phyloP scores from a whole-genome alignment of 2,797 vertebrate species.

The Microctenopoma stevenorrisi region DNA sequence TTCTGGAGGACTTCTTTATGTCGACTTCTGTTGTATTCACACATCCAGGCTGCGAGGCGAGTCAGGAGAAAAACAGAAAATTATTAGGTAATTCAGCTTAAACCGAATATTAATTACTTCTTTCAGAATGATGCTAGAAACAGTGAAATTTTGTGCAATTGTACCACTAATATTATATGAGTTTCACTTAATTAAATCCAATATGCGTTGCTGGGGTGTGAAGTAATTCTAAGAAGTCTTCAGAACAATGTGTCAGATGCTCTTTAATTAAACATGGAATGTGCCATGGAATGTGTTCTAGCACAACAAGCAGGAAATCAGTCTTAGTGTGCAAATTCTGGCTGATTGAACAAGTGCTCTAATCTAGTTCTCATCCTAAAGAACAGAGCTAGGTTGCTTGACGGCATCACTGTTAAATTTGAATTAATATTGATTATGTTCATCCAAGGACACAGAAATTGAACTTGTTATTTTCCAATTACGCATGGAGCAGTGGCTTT shows the following conservation, averaged over 20 bases:
- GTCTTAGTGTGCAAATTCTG: slow-evolving; percentile 56
- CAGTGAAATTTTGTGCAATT: slow-evolving; percentile 9
- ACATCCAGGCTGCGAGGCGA: slow-evolving; percentile 90
- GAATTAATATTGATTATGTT: slow-evolving; percentile 82
- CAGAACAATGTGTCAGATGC: slow-evolving; percentile 55
- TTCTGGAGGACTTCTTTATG: slow-evolving; percentile 98
- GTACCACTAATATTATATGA: not conserved
- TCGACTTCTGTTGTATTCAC: slow-evolving; percentile 98
- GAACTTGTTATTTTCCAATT: slow-evolving; percentile 79
- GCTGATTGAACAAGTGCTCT: slow-evolving; percentile 74
- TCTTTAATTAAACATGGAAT: slow-evolving; percentile 69
- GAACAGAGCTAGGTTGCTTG: slow-evolving; percentile 65
- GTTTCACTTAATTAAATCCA: slow-evolving; percentile 32
- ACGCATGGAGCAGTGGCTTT: slow-evolving; percentile 61
- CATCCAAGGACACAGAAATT: slow-evolving; percentile 77
- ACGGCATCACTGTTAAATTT: slow-evolving; percentile 73
- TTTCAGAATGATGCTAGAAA: not conserved
- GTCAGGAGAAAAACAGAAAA: slow-evolving; percentile 12
- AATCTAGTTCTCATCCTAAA: slow-evolving; percentile 64
- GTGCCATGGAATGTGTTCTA: slow-evolving; percentile 40
- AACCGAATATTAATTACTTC: slow-evolving; percentile 14
- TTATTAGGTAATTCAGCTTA: slow-evolving; percentile 1
- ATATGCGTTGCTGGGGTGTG: slow-evolving; percentile 8
- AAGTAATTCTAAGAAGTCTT: slow-evolving; percentile 41
- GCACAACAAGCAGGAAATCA: slow-evolving; percentile 64